Percentiles rank a stretch among this genome's conserved stretches.
These are phyloP conservation scores for Dufourea novaeangliae DNA, from an alignment of 1,140 invertebrate genomes.

Conservation along the genomic window DNA sequence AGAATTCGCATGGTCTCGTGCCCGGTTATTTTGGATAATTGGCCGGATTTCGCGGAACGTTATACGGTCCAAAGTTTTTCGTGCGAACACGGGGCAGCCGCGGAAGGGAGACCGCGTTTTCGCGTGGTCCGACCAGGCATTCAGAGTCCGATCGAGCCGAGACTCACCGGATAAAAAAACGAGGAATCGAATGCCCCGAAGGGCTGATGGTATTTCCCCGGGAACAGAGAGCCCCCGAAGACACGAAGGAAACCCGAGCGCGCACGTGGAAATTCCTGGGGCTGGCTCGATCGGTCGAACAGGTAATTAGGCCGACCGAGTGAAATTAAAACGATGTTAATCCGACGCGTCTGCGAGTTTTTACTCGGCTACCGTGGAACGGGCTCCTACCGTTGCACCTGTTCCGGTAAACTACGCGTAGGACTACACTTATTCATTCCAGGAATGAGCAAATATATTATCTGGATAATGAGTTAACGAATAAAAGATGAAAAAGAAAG, in stretches of 20 bases:
- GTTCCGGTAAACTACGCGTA: neutral
- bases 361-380: neutral
- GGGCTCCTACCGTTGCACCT: neutral
- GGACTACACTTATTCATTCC: no score
- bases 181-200: no score
- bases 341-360: neutral
- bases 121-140: neutral
- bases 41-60: conserved; percentile 23
- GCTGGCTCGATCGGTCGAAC: neutral
- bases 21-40: conserved; percentile 55
- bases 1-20: conserved; percentile 45
- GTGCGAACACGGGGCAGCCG: neutral
- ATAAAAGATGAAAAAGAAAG: no score
- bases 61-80: conserved; percentile 43
- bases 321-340: conserved; percentile 31
- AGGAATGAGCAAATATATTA: no score
- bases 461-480: no score
- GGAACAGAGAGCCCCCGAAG: neutral
- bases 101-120: neutral
- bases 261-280: conserved; percentile 8
- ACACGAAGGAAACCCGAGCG: neutral
- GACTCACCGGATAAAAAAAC: neutral
- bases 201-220: no score
- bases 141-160: neutral
- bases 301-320: conserved; percentile 17